These are phyloP conservation scores for Bryconaethiops microstoma DNA, from an alignment of 2,797 vertebrate species.

Conservation along the genomic window DNA sequence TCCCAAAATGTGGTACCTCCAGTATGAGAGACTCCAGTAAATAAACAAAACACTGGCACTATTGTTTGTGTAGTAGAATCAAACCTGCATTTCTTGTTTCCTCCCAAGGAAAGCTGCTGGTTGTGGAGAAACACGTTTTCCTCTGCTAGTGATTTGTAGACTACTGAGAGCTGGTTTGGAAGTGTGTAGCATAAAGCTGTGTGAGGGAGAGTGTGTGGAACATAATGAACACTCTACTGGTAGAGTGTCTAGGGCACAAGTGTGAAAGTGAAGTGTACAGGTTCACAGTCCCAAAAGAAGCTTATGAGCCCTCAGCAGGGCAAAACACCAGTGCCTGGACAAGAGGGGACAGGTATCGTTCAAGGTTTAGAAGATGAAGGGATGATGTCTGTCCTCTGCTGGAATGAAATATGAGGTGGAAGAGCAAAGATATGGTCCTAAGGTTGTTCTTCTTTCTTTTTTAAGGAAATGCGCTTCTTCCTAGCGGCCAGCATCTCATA, in stretches of 20 bases:
- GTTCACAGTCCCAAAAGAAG: slow-evolving; percentile 33
- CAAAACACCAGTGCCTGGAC: slow-evolving; percentile 26
- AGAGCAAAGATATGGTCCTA: slow-evolving; percentile 59
- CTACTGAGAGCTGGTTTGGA: neutral
- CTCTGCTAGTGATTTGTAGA: neutral
- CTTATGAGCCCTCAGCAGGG: slow-evolving; percentile 34
- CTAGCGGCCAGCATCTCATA: slow-evolving; percentile 94
- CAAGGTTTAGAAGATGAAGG: slow-evolving; percentile 41
- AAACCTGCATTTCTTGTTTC: neutral
- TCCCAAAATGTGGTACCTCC: neutral
- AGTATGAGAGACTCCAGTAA: neutral
- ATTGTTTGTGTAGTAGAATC: neutral
- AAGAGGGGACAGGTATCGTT: neutral
- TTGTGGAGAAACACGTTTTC: neutral
- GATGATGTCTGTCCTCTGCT: slow-evolving; percentile 41
- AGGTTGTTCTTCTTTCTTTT: slow-evolving; percentile 90
- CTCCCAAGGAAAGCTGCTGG: slow-evolving; percentile 8
- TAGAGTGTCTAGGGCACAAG: slow-evolving; percentile 26
- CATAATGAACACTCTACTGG: neutral
- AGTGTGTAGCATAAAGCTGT: neutral
- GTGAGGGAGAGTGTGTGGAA: neutral
- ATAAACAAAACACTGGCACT: neutral
- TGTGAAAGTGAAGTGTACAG: slow-evolving; percentile 4
- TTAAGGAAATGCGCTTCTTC: slow-evolving; percentile 94
- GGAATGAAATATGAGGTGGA: slow-evolving; percentile 45